Evolutionary conservation across 2,113 vertebrate genomes (phyloP).

Genomic region (Potamarius usumacintae): DNA sequence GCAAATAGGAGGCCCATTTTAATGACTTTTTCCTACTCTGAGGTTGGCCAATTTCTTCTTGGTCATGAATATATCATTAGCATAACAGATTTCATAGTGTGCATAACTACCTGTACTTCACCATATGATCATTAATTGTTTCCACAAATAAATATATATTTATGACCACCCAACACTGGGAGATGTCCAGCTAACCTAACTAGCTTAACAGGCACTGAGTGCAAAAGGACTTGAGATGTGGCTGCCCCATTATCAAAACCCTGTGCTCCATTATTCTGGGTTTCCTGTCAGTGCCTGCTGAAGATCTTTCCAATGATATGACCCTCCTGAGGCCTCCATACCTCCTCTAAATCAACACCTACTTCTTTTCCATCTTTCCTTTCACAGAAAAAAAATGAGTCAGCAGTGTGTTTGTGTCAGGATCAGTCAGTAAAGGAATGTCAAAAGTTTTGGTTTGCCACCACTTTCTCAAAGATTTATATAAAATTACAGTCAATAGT

Average conservation of each 20-base stretch:
- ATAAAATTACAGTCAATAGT: neutral
- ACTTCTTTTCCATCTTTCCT: no score
- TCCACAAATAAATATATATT: neutral
- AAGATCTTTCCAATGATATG: slow-evolving; percentile 36
- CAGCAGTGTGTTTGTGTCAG: neutral
- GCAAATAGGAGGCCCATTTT: neutral
- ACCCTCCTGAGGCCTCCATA: neutral
- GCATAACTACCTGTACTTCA: neutral
- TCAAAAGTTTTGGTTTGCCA: neutral
- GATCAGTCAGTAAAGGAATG: neutral
- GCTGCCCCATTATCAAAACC: slow-evolving; percentile 43
- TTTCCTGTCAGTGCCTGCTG: slow-evolving; percentile 16
- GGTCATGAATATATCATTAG: neutral
- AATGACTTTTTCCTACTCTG: neutral
- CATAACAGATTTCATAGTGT: neutral
- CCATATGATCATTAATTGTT: neutral
- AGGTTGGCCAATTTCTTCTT: neutral
- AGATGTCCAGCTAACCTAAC: neutral
- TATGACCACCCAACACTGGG: neutral
- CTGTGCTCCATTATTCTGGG: slow-evolving; percentile 32
- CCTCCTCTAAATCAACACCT: no score
- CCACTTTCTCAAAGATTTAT: neutral
- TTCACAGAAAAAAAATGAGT: no score
- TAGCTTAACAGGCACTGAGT: neutral
- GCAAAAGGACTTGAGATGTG: neutral